Base-by-base conservation (phyloP, 1,140 invertebrate species). In the Pseudachorutes palmiensis region DNA sequence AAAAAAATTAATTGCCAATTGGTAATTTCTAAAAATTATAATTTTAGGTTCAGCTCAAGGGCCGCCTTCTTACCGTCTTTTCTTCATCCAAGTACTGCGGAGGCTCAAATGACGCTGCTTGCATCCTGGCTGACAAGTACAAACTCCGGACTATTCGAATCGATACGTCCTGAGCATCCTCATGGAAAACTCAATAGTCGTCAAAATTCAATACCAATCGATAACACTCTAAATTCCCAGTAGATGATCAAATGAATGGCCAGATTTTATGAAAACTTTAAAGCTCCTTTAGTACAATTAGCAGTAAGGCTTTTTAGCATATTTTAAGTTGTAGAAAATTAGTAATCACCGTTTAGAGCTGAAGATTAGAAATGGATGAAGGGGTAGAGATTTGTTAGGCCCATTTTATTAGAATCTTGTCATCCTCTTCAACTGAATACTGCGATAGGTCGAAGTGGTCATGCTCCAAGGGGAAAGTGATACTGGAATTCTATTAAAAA, bases 351-450 rank as follows among this genome's bases (percentile, higher is more conserved):
- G n/a, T n/a, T n/a, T n/a, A n/a, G n/a, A n/a, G n/a, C n/a, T n/a
- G n/a, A n/a, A n/a, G n/a, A n/a, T n/a, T n/a, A n/a, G n/a, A n/a
- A n/a, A n/a, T n/a, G n/a, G n/a, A n/a, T n/a, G n/a, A n/a, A n/a
- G n/a, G n/a, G n/a, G n/a, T n/a, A n/a, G n/a, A n/a, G n/a, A n/a
- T n/a, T n/a, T n/a, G n/a, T n/a, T n/a, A n/a, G n/a, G n/a, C 86
- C 84, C 86, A 88, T 67, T 81, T 81, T 2, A 89, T 85, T 66
- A 85, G 76, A 74, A 94, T 86, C 62, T 82, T 86, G 79, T 94
- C 90, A 64, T 88, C 88, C 74, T 89, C 85, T 80, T 92, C 88
- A 36, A 94, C 80, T 0, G 90, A 92, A 79, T 88, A 95, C 78
- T 87, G 92, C 67, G 84, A 83, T 32, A 95, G 77, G 72, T 89